Percentiles rank a stretch among this genome's conserved stretches.
These are phyloP conservation scores for Horisme vitalbata DNA, from an alignment of 2,888 invertebrate species.

Conservation along the genomic window DNA sequence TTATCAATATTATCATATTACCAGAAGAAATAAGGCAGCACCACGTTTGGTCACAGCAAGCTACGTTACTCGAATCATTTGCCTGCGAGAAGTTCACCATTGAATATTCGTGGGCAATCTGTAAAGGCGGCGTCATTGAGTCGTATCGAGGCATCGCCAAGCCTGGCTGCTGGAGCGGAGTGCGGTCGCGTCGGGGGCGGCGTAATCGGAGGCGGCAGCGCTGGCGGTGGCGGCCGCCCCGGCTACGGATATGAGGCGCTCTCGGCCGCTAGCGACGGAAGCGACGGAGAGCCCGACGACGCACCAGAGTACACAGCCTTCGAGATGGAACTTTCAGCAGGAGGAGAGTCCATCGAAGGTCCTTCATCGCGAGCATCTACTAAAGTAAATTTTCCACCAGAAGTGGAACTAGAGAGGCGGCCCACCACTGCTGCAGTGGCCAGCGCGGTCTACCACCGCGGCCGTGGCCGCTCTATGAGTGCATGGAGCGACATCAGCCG, in stretches of 20 bases:
- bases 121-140: slow-evolving; percentile 74
- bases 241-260: slow-evolving; percentile 78
- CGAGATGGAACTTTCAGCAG: slow-evolving; percentile 74
- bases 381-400: slow-evolving; percentile 86
- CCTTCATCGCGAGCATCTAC: slow-evolving; percentile 79
- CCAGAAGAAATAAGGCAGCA: slow-evolving; percentile 53
- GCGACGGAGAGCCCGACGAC: slow-evolving; percentile 71
- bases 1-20: slow-evolving; percentile 28
- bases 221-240: slow-evolving; percentile 73
- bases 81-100: slow-evolving; percentile 63
- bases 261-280: slow-evolving; percentile 76
- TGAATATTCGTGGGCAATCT: slow-evolving; percentile 62
- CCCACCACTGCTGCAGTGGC: slow-evolving; percentile 69
- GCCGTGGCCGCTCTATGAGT: slow-evolving; percentile 90
- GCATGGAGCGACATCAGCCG: slow-evolving; percentile 94
- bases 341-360: slow-evolving; percentile 68
- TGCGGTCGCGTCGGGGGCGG: slow-evolving; percentile 57
- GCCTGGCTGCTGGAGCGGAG: slow-evolving; percentile 65
- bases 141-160: slow-evolving; percentile 70
- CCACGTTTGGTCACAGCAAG: slow-evolving; percentile 80
- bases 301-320: slow-evolving; percentile 70
- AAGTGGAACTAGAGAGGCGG: slow-evolving; percentile 75
- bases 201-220: slow-evolving; percentile 52
- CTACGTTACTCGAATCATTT: slow-evolving; percentile 74
- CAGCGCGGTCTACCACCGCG: slow-evolving; percentile 76